Base-by-base conservation (phyloP, 2,888 invertebrate species). In the Junonia oenone region DNA sequence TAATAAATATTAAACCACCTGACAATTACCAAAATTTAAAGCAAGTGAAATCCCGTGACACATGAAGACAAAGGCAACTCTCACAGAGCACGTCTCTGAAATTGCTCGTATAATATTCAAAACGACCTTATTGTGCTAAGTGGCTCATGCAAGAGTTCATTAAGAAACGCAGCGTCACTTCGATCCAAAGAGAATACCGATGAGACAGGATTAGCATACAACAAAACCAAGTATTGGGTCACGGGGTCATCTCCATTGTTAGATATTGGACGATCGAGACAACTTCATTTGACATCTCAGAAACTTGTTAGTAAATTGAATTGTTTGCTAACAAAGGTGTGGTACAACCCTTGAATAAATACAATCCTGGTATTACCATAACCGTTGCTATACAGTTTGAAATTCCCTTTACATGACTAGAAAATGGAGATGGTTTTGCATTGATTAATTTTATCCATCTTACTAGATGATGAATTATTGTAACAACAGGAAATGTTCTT, bases 171-270 rank as follows among this genome's bases (percentile, higher is more conserved):
- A 55, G 38, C 48, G 45, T 43, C 33, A 51, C 22, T 48, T 22
- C 9, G 26, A 26, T 11, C 51, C 15, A 35, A 22, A 43, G 26
- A 52, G 37, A 46, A 47, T 47, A 33, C 46, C 43, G 55, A 55
- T 58, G 58, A 51, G 48, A 33, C 48, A 31, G 51, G 37, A 55
- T 58, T 58, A 51, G 56, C 56, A 56, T 56, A 38, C 22, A 45
- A 49, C 55, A 48, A 51, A 45, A 48, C 51, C 43, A 31, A n/a
- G 48, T 51, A 35, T 47, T 43, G 45, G 47, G 49, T 58, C 55
- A 58, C 49, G 49, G 49, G 49, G 40, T 45, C 13, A 29, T 46
- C 46, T 15, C 27, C 29, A 27, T 35, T 38, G 46, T 52, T 46
- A 17, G 19, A 29, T 35, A 46, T 46, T 52, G 46, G 37, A 52